Base-by-base conservation (phyloP, 2,797 vertebrate genomes). In the Poeciliopsis turneri region DNA sequence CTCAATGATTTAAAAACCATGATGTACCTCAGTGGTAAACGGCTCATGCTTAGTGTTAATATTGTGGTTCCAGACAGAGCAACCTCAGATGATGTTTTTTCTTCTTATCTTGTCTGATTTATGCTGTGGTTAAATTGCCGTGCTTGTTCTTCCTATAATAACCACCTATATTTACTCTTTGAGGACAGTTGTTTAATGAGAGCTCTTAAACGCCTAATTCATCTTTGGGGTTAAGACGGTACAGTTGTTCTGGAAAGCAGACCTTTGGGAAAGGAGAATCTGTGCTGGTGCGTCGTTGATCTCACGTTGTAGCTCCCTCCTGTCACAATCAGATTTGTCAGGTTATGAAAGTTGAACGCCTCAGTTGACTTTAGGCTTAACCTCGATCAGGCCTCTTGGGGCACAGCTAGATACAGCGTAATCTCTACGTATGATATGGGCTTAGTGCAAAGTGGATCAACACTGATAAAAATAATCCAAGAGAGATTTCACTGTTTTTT, bases 281-380 rank as follows among this genome's bases (percentile, higher is more conserved):
- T 80, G 76, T 73, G 72, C 81, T 2, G 69, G 7, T 79, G 77
- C 59, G 20, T 66, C 13, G 30, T 68, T 81, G 51, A 78, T 53
- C 75, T 36, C 66, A 55, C 73, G 33, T 74, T 66, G 86, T 79
- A 61, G 49, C 51, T 78, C 73, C 78, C 57, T 72, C 23, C 71
- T 76, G 83, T 81, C 88, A 78, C 85, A 88, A 90, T 33, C 74
- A 83, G 76, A 84, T 89, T 79, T 81, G 83, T 81, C 85, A 89
- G 87, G 92, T 94, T 93, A 91, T 82, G 84, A 87, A 92, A 93
- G 90, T 86, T 92, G 84, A 91, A 87, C 45, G 18, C 86, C 88
- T 93, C 89, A 89, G 81, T 87, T 94, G 91, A 93, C 89, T 92
- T 88, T 71, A 85, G 86, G 89, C 90, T 95, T 94, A 93, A 89